Evolutionary conservation across 2,888 invertebrate genomes (phyloP), one percentile per base, ranked within the genome.

Genomic region (Zhengitettix transpicula): DNA sequence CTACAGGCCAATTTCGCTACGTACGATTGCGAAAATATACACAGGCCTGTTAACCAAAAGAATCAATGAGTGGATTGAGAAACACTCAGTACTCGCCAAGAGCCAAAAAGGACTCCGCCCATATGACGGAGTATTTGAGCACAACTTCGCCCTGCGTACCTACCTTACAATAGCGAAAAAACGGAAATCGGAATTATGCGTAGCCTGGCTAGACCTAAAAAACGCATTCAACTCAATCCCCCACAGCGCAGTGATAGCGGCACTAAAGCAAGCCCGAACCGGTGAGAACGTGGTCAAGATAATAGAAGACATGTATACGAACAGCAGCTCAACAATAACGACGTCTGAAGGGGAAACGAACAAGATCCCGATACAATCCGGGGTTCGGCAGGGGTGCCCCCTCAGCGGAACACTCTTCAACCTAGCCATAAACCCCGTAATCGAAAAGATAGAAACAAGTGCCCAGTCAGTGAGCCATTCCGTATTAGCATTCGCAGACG

Each of bases 191-290:
- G 65, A 40, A 52, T 10, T 56, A 9, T 12, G 42, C 9, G 42
- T 56, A 12, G 56, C 44, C 44, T 42, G 56, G 56, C 44, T 56
- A 44, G 71, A 74, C 60, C 62, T 72, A 8, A 60, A 68, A 10
- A 74, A 73, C 42, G 72, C 73, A 1, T 72, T 73, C 61, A 69
- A 68, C 0, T 69, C 69, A 8, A 62, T 73, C 2, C 70, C 72
- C 14, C 57, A 57, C 57, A 1, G 15, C 47, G 28, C 42, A 15
- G 42, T 42, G n/a, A n/a, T n/a, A n/a, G n/a, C n/a, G 47, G 44
- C n/a, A n/a, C 44, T 8, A 15, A 42, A 9, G 10, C 1, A 1
- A 9, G 14, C 10, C 16, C 44, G 1, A 3, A 9, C 10, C 16
- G 12, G 5, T 10, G 12, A 12, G 28, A 44, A 7, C 47, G 1